Conservation (phyloP, 2,113 vertebrate species). For the Dromaius novaehollandiae region DNA sequence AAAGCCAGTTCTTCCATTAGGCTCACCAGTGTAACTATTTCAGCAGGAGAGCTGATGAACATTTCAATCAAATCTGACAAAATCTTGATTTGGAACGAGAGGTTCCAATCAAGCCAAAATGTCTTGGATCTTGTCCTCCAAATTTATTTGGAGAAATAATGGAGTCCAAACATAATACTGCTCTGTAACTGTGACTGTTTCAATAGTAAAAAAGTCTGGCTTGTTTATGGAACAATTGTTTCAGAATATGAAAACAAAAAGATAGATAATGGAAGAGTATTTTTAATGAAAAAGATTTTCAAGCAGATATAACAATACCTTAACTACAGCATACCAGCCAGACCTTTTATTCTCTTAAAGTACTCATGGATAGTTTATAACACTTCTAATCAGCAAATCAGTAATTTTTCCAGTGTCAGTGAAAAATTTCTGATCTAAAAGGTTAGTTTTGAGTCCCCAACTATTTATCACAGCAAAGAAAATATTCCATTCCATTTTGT, state of each 20-base stretch:
- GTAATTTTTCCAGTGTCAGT: not conserved
- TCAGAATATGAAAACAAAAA: not conserved
- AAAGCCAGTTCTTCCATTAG: not conserved
- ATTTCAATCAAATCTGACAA: not conserved
- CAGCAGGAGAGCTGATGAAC: not conserved
- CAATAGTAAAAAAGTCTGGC: not conserved
- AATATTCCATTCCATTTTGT: constrained; percentile 25
- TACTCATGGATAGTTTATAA: not conserved
- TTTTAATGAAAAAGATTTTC: not conserved
- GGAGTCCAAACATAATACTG: not conserved
- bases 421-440: constrained; percentile 25
- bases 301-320: not conserved
- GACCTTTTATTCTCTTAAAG: not conserved
- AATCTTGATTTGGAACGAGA: not conserved
- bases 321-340: not conserved
- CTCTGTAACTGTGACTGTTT: not conserved
- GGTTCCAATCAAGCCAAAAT: not conserved
- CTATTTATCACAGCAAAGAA: constrained; percentile 10
- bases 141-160: not conserved
- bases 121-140: not conserved
- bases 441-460: not conserved
- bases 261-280: not conserved
- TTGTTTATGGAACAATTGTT: not conserved
- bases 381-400: not conserved
- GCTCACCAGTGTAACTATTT: not conserved